Evolutionary conservation across 1,140 invertebrate genomes (phyloP).

Genomic region (Belonocnema kinseyi): DNA sequence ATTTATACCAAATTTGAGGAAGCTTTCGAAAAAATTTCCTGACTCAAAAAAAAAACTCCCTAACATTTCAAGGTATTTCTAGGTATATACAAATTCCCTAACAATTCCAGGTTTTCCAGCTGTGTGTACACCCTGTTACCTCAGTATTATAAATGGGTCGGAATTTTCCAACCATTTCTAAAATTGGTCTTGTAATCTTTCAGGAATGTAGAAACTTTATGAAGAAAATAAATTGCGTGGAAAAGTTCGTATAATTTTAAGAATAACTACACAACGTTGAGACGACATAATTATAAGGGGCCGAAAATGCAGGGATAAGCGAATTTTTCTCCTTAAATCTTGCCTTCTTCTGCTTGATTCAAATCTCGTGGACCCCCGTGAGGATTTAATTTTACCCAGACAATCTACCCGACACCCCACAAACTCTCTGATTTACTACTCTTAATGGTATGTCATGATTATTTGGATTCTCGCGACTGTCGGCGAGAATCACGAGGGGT

Average conservation of each 20-base stretch:
- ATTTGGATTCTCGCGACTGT: conserved; percentile 46
- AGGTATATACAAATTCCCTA: no score
- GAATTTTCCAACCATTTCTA: no score
- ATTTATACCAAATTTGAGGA: no score
- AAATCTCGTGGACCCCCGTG: conserved; percentile 9
- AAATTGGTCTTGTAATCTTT: no score
- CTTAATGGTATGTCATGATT: conserved; percentile 51
- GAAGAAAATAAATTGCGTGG: neutral
- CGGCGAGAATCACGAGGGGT: conserved; percentile 36
- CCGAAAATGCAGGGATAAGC: neutral
- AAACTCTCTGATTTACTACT: conserved; percentile 45
- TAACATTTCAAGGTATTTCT: no score
- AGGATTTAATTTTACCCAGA: conserved; percentile 44
- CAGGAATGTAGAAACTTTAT: no score
- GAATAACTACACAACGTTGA: neutral
- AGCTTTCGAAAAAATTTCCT: no score
- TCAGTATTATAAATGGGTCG: no score
- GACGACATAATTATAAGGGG: neutral
- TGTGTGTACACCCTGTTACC: no score
- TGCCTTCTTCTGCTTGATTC: neutral
- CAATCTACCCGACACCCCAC: conserved; percentile 34
- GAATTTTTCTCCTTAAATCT: neutral
- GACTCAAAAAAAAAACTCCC: no score
- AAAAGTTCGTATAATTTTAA: neutral
- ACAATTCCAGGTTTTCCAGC: no score